Evolutionary conservation across 2,888 invertebrate species (phyloP), one percentile per base, ranked within the genome.

Genomic region (Melanotus villosus): DNA sequence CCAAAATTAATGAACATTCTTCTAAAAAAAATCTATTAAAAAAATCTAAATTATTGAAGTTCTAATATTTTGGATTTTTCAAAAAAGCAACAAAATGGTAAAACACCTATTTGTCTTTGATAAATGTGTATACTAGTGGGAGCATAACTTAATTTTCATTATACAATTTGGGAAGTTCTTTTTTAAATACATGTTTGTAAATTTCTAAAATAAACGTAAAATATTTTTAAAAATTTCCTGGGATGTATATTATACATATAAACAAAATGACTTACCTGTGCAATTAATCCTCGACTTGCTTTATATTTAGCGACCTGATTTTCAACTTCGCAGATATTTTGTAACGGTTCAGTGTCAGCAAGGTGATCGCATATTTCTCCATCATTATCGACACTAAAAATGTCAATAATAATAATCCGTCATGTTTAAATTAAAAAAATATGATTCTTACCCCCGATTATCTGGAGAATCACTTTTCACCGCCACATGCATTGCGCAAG

Each of bases 231-330:
- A n/a, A n/a, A n/a, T n/a, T n/a, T n/a, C n/a, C n/a, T n/a, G n/a
- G n/a, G n/a, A n/a, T n/a, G n/a, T n/a, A n/a, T n/a, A n/a, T 26
- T 30, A 12, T 19, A 16, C 30, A 19, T 34, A 34, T 1, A 34
- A 2, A 12, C 12, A 34, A 34, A 47, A 56, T 30, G 9, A 65
- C 70, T 73, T 71, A 76, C 76, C 68, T 77, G 77, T 43, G 77
- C 75, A 21, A 73, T 71, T 38, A 77, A 70, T 62, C 76, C 70
- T 58, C 68, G 63, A 16, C 43, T 34, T 18, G 16, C 14, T 4
- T 34, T 64, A 41, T 19, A 41, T 38, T 65, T 71, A 4, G 50
- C 54, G 19, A 59, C 64, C 34, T 66, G 57, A 50, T 59, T 70
- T 62, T 70, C 62, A 41, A 50, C 34, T 62, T 54, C 56, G 19